Base-by-base conservation (phyloP, 2,888 invertebrate genomes). In the Orchesellides sinensis region DNA sequence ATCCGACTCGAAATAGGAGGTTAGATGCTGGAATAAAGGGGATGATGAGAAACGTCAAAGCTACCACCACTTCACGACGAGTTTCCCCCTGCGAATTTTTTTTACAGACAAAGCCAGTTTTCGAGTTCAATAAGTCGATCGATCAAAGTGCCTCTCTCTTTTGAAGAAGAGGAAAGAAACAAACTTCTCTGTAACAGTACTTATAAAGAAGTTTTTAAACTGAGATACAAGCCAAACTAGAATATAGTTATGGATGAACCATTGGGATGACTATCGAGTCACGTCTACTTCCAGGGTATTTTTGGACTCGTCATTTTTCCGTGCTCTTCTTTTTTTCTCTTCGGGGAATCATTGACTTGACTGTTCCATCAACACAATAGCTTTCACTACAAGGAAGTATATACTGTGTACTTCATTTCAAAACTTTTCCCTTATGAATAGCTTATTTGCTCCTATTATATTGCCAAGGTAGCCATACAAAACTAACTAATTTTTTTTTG, bases 11-110 rank as follows among this genome's bases (percentile, higher is more conserved):
- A 87, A 95, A 93, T 80, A 95, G 91, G 47, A 96, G 90, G 90
- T 97, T 97, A 81, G 96, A 94, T 0, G 96, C 96, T 1, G 96
- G 96, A 69, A 97, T 92, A 90, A 96, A 96, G 2, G 96, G 96
- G 72, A 96, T 91, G 77, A 95, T 93, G 84, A 96, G 91, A 87
- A 96, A 91, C 90, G 95, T 91, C 87, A 95, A 90, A 0, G 94
- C 94, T 47, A 93, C 92, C 12, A 93, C 92, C n/a, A 93, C 91
- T 70, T 87, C 86, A 65, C 85, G 72, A 21, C 86, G 79, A 29
- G 85, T 83, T 78, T 86, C 86, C 69, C 84, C 83, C 86, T 86
- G 70, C 66, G 61, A 78, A 79, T 68, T 40, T 61, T 35, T 54
- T 17, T 47, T 77, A 65, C 45, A 77, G 70, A 80, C 54, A 84